Percentiles rank a stretch among this genome's conserved stretches.
These are phyloP conservation scores for Amazona ochrocephala DNA, from an alignment of 2,797 vertebrate species.

Conservation along the genomic window DNA sequence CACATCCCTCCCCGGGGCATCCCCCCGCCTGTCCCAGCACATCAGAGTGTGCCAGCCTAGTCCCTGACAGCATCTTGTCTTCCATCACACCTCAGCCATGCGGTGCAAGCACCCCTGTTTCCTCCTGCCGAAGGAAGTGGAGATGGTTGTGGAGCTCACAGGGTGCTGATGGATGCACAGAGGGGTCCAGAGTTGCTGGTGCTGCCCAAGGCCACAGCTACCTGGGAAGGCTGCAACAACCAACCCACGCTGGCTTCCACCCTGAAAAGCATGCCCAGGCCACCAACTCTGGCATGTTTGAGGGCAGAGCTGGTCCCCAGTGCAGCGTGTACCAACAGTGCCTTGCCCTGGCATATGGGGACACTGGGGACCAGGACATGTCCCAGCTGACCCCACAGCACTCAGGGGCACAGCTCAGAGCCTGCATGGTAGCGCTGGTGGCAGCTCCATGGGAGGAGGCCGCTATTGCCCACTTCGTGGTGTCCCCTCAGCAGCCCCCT, in stretches of 20 bases:
- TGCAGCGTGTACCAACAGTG: accelerated
- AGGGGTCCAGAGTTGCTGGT: not conserved
- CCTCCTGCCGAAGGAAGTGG: not conserved
- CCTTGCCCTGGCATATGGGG: not conserved
- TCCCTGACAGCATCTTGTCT: conserved; percentile 4
- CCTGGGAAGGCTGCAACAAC: not conserved
- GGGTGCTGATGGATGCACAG: not conserved
- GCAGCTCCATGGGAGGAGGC: not conserved
- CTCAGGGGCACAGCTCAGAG: not conserved
- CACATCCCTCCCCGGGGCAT: not conserved
- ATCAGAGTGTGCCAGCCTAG: not conserved
- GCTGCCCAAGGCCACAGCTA: not conserved
- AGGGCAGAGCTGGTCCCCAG: not conserved
- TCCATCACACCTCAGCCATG: not conserved
- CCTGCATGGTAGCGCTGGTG: not conserved
- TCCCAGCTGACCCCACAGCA: accelerated
- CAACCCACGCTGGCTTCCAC: not conserved
- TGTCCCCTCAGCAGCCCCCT: not conserved
- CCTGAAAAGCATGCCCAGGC: not conserved
- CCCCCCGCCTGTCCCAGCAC: not conserved
- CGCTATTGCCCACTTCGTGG: accelerated
- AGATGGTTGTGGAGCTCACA: not conserved
- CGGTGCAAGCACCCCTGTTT: not conserved
- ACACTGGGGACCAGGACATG: not conserved
- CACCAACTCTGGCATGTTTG: not conserved